These are phyloP conservation scores for Falcunculus frontatus DNA, from an alignment of 2,113 vertebrate genomes.

Conservation along the genomic window DNA sequence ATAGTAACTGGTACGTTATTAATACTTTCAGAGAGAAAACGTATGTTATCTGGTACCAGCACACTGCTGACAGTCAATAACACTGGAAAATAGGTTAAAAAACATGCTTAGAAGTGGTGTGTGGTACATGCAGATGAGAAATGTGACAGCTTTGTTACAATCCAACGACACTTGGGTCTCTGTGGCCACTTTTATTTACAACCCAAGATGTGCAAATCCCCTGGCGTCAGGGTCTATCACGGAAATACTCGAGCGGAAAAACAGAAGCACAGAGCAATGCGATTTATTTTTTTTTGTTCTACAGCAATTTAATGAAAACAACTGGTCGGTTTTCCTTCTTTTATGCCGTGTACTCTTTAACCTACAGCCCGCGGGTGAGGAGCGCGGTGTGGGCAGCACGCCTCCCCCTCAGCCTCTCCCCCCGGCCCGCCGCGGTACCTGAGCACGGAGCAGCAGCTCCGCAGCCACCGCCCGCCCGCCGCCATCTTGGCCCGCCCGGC, in stretches of 20 bases:
- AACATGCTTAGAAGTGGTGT: not conserved
- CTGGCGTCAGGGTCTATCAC: fast-evolving
- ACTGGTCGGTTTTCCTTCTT: not conserved
- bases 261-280: too few relatives aligned
- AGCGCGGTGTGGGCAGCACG: not conserved
- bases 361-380: fast-evolving
- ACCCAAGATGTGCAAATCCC: fast-evolving
- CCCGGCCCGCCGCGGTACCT: constrained; percentile 53
- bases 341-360: fast-evolving
- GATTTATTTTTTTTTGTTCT: fast-evolving
- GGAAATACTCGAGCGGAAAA: not conserved
- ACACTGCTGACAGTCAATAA: not conserved
- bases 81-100: not conserved
- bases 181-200: not conserved
- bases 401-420: not conserved
- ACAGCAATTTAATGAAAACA: not conserved
- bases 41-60: not conserved
- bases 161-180: not conserved
- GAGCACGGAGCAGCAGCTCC: constrained; percentile 36
- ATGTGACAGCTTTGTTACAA: not conserved
- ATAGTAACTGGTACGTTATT: not conserved
- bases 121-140: not conserved
- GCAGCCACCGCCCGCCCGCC: constrained; percentile 9
- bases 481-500: not conserved
- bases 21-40: not conserved